Base-by-base conservation (phyloP, 2,888 invertebrate genomes). In the Ornithoptera alexandrae region DNA sequence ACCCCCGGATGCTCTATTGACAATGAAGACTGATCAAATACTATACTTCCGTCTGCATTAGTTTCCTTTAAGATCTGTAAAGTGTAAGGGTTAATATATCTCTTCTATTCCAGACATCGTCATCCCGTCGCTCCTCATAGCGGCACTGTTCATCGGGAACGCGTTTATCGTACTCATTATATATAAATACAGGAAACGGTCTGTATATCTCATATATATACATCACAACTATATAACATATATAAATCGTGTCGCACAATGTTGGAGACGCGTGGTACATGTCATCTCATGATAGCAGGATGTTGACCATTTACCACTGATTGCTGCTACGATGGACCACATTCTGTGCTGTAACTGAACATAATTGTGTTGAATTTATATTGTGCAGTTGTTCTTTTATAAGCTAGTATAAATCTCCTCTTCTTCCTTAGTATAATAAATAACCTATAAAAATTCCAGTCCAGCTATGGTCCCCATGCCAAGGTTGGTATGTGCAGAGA, bases 101-200 rank as follows among this genome's bases (percentile, higher is more conserved):
- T 53, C n/a, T 53, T 0, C 65, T 76, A 80, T 93, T 87, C 74
- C 92, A 96, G 96, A 96, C 85, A 93, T 96, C 77, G 93, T 96
- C 79, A 94, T 96, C 78, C 96, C 96, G 81, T 94, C 94, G 77
- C 87, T 95, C 71, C 92, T 96, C 76, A 96, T 96, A 86, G 94
- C 95, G 76, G 93, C 94, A 75, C 92, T 96, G 66, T 95, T 96
- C 84, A 93, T 95, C 74, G 94, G 96, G 73, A 96, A 96, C 82
- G 95, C 95, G 68, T 93, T 95, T 82, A 94, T 96, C 81, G 93
- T 96, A 66, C 94, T 95, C 81, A 93, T 96, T 79, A 96, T 96
- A 81, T 95, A 95, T 88, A 95, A 94, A 84, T 95, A 95, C 79
- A 94, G 94, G 79, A 95, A 95, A 90, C 94, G 95, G 95, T 95